These are phyloP conservation scores for Hoplostethus mediterraneus DNA, from an alignment of 2,797 vertebrate species.

Conservation along the genomic window DNA sequence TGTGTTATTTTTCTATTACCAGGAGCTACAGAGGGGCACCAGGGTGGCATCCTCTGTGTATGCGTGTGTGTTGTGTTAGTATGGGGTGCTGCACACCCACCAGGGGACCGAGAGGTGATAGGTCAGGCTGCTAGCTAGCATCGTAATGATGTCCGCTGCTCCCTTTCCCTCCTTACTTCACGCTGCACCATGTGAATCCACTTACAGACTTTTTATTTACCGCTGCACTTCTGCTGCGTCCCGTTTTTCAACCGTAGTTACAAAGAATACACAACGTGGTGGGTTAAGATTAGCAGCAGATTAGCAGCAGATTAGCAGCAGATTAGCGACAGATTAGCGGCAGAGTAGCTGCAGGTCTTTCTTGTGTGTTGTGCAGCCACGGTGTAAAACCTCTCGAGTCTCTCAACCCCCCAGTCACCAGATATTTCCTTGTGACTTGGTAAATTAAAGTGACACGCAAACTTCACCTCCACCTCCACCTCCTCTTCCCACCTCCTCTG, in stretches of 20 bases:
- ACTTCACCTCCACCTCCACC: no score
- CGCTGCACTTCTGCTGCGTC: background rate
- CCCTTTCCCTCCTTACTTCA: conserved; percentile 44
- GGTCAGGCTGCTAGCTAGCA: conserved; percentile 62
- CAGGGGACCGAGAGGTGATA: conserved; percentile 59
- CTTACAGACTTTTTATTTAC: background rate
- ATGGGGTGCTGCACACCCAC: conserved; percentile 41
- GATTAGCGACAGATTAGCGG: no score
- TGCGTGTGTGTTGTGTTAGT: conserved; percentile 38
- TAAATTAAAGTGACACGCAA: no score
- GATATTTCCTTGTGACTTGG: no score
- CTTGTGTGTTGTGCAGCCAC: no score
- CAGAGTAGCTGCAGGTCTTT: no score
- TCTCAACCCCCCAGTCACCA: no score
- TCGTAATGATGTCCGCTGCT: conserved; percentile 60
- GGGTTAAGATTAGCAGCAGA: no score
- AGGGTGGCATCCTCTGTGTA: conserved; percentile 37
- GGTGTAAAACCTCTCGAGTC: no score
- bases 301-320: no score
- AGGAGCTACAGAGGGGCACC: conserved; percentile 45
- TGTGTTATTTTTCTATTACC: conserved; percentile 73
- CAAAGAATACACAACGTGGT: background rate
- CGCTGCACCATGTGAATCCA: conserved; percentile 13
- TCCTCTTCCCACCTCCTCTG: no score
- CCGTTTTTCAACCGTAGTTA: background rate